Evolutionary conservation across 2,113 vertebrate genomes (phyloP), one percentile per base, ranked within the genome.

Genomic region (Hiodon alosoides): DNA sequence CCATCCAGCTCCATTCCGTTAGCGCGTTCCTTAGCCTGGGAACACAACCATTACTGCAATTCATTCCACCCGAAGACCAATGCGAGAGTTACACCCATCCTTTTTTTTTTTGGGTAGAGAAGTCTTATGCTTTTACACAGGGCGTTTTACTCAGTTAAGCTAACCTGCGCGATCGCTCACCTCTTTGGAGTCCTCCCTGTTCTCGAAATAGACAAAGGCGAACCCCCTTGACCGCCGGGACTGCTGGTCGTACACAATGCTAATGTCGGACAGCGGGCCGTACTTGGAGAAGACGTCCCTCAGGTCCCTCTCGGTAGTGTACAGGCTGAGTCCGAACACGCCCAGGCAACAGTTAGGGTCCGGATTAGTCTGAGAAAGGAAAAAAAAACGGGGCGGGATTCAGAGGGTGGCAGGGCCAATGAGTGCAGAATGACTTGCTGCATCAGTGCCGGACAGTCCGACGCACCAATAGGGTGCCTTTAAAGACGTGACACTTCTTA

Each of bases 201-300:
- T 97, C 84, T 98, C 95, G 0, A 98, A 99, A 88, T 99, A 98
- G 54, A 99, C 95, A 69, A 99, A 99, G 0, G 95, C 93, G 76
- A 98, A 99, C 70, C 96, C 97, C 58, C 96, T 92, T 16, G 96
- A 98, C 31, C 96, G 95, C 7, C 95, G 91, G 0, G 95, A 98
- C 80, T 98, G 96, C 85, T 98, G 96, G 79, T 99, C 97, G 9
- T 96, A 98, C 59, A 99, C 97, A 6, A 99, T 97, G 78, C 86
- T 91, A 70, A 99, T 96, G 14, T 95, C 95, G 0, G 93, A 87
- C 76, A 99, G 91, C 13, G 95, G 96, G 64, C 96, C 96, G 7
- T 98, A 99, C 78, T 98, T 97, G 70, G 95, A 97, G 85, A 98
- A 98, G 2, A 98, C 95, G 54, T 98, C 95, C 80, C 94, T 93